These are phyloP conservation scores for Ischnura elegans DNA, from an alignment of 2,888 invertebrate genomes.

Conservation along the genomic window DNA sequence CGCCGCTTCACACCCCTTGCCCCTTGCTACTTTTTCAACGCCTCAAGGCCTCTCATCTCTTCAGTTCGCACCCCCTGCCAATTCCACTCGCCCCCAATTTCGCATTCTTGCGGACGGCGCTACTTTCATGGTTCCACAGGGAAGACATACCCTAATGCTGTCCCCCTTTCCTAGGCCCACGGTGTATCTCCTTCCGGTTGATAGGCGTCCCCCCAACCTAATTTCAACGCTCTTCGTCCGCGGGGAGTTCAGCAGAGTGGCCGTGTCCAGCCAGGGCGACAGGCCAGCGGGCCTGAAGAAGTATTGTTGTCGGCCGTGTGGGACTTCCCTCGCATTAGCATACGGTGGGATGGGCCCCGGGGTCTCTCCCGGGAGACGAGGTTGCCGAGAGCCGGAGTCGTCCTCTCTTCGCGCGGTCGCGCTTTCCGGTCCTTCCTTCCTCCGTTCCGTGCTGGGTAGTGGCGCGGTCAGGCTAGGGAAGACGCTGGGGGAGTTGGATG, in stretches of 20 bases:
- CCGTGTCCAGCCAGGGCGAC: background rate
- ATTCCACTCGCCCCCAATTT: background rate
- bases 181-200: background rate
- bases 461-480: background rate
- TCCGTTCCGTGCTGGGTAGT: background rate
- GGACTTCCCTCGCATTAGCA: slow-evolving; percentile 32
- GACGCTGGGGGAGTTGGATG: background rate
- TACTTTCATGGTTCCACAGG: background rate
- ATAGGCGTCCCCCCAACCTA: slow-evolving; percentile 16
- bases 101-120: background rate
- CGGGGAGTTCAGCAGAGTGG: background rate
- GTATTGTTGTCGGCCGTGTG: background rate
- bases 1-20: background rate
- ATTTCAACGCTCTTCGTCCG: background rate
- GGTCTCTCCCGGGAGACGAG: no score
- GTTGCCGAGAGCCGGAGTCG: background rate
- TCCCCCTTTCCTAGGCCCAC: no score
- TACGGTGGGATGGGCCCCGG: background rate
- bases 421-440: background rate
- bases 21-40: background rate
- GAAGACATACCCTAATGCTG: background rate
- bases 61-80: background rate
- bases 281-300: background rate
- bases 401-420: background rate
- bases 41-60: background rate